Evolutionary conservation across 1,140 invertebrate species (phyloP), one percentile per base, ranked within the genome.

Genomic region (Neoseiulus cucumeris): DNA sequence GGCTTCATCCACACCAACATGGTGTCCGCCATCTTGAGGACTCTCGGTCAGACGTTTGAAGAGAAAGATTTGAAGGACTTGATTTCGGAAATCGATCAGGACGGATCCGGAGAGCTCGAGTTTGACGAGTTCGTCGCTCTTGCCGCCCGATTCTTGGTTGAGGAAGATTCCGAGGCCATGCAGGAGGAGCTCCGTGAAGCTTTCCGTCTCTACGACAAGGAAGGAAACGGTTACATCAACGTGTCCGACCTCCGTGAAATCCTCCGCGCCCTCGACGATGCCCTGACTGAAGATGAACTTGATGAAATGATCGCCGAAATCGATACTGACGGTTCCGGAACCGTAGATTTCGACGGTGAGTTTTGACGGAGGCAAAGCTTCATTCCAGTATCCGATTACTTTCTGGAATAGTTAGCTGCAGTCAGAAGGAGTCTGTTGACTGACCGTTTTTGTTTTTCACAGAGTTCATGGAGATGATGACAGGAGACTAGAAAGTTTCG

Each of bases 391-490:
- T n/a, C n/a, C n/a, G n/a, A n/a, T n/a, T n/a, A n/a, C n/a, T n/a
- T n/a, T n/a, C n/a, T n/a, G n/a, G n/a, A n/a, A n/a, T n/a, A n/a
- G n/a, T n/a, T n/a, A n/a, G n/a, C n/a, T n/a, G n/a, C n/a, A n/a
- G n/a, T n/a, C n/a, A n/a, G n/a, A n/a, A n/a, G n/a, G n/a, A n/a
- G n/a, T n/a, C n/a, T n/a, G n/a, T n/a, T n/a, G n/a, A n/a, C n/a
- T n/a, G n/a, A n/a, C n/a, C n/a, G n/a, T n/a, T n/a, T n/a, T n/a
- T n/a, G n/a, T n/a, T n/a, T n/a, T n/a, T 39, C 9, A 67, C 82
- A 90, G 87, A 91, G 82, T 91, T 91, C 79, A 90, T 91, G 87
- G 88, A 90, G 76, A 91, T 91, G 88, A 91, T 91, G 88, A 90
- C 87, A 68, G 88, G 87, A 76, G 87, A 90, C 83, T 87, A 87